Evolutionary conservation across 1,140 invertebrate species (phyloP).

Genomic region (Ips typographus): DNA sequence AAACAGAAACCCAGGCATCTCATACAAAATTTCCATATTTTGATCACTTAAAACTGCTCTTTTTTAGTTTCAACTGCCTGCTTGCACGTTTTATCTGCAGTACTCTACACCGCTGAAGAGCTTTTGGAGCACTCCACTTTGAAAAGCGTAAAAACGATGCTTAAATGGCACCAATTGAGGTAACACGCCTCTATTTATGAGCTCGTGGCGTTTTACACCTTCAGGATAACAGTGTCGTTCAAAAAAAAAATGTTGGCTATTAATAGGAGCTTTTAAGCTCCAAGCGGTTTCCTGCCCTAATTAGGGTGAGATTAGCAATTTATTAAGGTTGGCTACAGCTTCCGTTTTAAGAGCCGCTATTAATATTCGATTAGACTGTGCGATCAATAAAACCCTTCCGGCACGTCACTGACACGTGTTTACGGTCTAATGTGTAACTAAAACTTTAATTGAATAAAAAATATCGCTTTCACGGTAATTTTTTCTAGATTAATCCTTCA

Average conservation of each 20-base stretch:
- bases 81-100: background rate
- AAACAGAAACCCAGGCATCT: conserved; percentile 45
- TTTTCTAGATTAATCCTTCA: conserved; percentile 23
- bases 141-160: background rate
- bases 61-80: background rate
- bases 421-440: conserved; percentile 11
- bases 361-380: too few relatives aligned
- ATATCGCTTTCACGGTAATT: conserved; percentile 18
- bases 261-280: too few relatives aligned
- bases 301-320: too few relatives aligned
- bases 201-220: conserved; percentile 15
- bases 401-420: conserved; percentile 3
- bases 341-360: too few relatives aligned
- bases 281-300: too few relatives aligned
- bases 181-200: conserved; percentile 18
- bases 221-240: conserved; percentile 3
- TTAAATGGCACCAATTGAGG: conserved; percentile 9
- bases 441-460: conserved; percentile 24
- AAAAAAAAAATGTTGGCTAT: too few relatives aligned
- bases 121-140: background rate
- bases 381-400: background rate
- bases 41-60: background rate
- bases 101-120: background rate
- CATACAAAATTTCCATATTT: conserved; percentile 24
- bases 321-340: too few relatives aligned